phyloP scores from a whole-genome alignment of 2,888 invertebrate species.

The Octonoba sinensis region DNA sequence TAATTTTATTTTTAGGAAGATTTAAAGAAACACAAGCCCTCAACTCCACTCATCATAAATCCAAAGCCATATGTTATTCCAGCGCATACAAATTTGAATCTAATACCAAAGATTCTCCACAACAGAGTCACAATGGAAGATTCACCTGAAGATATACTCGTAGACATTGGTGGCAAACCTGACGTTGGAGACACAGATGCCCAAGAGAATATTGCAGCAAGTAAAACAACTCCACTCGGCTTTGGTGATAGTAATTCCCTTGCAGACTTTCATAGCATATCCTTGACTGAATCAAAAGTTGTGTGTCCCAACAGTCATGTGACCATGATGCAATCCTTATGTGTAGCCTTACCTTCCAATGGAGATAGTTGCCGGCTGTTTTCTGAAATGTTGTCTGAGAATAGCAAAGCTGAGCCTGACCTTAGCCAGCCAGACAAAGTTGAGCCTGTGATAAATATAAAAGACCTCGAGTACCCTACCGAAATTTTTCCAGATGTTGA shows the following conservation, averaged over 20 bases:
- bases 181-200: background rate
- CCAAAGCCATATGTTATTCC: slow-evolving; percentile 54
- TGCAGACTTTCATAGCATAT: background rate
- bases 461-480: slow-evolving; percentile 53
- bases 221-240: too few relatives aligned
- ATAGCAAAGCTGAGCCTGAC: background rate
- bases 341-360: slow-evolving; percentile 30
- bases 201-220: background rate
- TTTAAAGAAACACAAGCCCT: slow-evolving; percentile 74
- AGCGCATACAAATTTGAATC: slow-evolving; percentile 47
- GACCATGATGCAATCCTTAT: slow-evolving; percentile 25
- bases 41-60: slow-evolving; percentile 76
- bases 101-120: slow-evolving; percentile 55
- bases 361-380: background rate
- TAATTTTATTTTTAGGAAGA: slow-evolving; percentile 19
- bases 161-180: slow-evolving; percentile 33
- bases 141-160: slow-evolving; percentile 47
- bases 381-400: background rate
- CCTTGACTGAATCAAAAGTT: background rate
- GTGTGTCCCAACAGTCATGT: background rate
- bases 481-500: slow-evolving; percentile 39
- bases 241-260: background rate
- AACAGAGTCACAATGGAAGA: slow-evolving; percentile 32
- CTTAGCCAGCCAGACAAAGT: background rate
- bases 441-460: slow-evolving; percentile 36